Percentiles rank a stretch among this genome's conserved stretches.
Evolutionary conservation across 2,888 invertebrate species (phyloP).

Genomic region (Eupithecia vulgata): DNA sequence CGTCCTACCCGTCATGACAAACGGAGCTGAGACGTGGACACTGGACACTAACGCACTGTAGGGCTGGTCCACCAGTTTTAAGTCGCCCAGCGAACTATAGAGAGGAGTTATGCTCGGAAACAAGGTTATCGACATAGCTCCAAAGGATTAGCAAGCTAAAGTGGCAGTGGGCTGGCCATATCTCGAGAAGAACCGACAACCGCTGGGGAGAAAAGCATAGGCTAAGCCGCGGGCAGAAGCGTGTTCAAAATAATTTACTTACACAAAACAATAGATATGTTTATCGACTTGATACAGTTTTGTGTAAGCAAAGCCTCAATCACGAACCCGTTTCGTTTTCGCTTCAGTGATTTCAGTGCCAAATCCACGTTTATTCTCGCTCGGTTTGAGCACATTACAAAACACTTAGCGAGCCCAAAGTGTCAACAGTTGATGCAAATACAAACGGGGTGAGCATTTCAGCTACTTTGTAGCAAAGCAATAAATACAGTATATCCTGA

Average conservation of each 20-base stretch:
- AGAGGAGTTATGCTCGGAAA: no score
- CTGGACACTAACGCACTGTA: no score
- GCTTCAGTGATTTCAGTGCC: conserved; percentile 38
- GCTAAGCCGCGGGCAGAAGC: neutral
- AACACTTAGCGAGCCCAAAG: conserved; percentile 42
- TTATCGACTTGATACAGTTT: conserved; percentile 2
- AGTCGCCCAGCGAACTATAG: no score
- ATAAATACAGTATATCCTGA: neutral
- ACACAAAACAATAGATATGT: neutral
- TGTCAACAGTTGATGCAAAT: conserved; percentile 28
- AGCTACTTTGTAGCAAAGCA: neutral
- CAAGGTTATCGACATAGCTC: no score
- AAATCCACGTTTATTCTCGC: conserved; percentile 41
- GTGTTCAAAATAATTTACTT: neutral
- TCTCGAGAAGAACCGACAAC: no score
- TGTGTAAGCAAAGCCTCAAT: conserved; percentile 10
- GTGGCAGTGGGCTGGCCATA: no score
- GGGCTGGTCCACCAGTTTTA: no score
- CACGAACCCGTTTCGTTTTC: conserved; percentile 28
- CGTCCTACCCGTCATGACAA: no score
- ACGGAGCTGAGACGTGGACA: no score
- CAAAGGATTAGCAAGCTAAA: no score
- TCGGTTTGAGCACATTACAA: conserved; percentile 47
- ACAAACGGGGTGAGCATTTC: conserved; percentile 8
- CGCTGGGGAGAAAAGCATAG: no score